phyloP scores from a whole-genome alignment of 35 echinoderm and acorn worm species.

The Strongylocentrotus purpuratus region DNA sequence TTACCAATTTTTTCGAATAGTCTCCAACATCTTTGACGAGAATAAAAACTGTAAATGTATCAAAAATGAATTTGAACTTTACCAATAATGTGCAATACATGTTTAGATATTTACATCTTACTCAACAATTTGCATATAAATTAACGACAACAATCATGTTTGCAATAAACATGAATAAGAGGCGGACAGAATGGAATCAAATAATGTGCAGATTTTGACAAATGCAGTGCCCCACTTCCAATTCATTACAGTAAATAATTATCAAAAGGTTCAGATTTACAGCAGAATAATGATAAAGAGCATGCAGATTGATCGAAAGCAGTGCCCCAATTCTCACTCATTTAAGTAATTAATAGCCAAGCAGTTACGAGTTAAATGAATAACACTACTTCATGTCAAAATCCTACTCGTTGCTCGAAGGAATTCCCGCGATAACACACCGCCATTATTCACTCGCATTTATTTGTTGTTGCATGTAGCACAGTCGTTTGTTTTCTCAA shows the following conservation, averaged over 20 bases:
- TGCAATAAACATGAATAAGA: background rate
- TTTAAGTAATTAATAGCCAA: background rate
- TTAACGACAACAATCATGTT: background rate
- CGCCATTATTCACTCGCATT: conserved; percentile 22
- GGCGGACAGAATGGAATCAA: background rate
- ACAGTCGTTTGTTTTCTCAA: background rate
- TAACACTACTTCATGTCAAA: background rate
- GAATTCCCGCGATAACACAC: background rate
- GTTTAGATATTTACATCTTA: no score
- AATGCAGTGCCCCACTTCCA: background rate
- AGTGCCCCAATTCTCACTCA: background rate
- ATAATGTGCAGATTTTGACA: background rate
- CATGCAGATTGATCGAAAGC: no score
- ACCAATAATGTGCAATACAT: no score
- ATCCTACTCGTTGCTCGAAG: background rate
- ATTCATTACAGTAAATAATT: no score
- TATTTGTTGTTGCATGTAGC: conserved; percentile 37
- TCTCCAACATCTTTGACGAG: no score
- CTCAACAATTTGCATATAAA: no score
- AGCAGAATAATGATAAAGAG: no score
- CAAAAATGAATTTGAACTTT: no score
- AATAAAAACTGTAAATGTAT: no score
- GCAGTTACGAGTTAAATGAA: background rate
- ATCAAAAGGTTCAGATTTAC: no score
- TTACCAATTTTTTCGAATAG: no score